phyloP scores from a whole-genome alignment of 2,113 vertebrate species.

The Cynoglossus semilaevis region DNA sequence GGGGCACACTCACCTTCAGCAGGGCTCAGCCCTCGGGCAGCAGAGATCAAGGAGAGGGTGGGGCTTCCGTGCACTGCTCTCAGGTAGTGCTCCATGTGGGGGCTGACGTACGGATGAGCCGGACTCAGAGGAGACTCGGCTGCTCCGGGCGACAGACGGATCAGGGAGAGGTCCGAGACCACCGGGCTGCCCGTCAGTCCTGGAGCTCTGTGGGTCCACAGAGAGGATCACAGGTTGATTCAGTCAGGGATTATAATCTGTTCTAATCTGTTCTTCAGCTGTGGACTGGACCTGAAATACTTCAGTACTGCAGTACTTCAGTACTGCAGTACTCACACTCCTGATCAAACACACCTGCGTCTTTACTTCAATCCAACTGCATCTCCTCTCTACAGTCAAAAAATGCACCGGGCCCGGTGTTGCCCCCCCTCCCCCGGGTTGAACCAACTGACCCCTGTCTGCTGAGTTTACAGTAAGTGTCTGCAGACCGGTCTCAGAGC shows the following conservation, averaged over 20 bases:
- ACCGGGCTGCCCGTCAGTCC: conserved; percentile 88
- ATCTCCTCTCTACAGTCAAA: conserved; percentile 18
- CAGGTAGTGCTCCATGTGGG: conserved; percentile 98
- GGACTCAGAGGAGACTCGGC: conserved; percentile 87
- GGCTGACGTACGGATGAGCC: conserved; percentile 86
- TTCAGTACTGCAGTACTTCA: too few species aligned
- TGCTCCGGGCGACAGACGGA: conserved; percentile 87
- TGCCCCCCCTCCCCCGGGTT: conserved; percentile 40
- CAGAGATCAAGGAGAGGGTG: conserved; percentile 93
- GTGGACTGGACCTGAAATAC: too few species aligned
- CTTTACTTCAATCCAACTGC: too few species aligned
- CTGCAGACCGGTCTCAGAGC: conserved; percentile 76
- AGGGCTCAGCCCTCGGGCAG: conserved; percentile 91
- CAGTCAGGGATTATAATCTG: not conserved
- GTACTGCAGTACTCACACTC: too few species aligned
- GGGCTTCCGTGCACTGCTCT: conserved; percentile 92
- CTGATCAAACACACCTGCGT: too few species aligned
- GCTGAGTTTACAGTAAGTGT: conserved; percentile 80
- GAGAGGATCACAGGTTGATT: not conserved
- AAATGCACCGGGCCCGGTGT: conserved; percentile 57
- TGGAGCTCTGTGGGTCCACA: conserved; percentile 79
- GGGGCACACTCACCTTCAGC: conserved; percentile 83
- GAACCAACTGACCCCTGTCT: conserved; percentile 56
- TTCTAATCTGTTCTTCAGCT: too few species aligned
- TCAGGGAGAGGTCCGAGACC: conserved; percentile 95